phyloP scores from a whole-genome alignment of 1,140 invertebrate species.

The Drosophila insularis region DNA sequence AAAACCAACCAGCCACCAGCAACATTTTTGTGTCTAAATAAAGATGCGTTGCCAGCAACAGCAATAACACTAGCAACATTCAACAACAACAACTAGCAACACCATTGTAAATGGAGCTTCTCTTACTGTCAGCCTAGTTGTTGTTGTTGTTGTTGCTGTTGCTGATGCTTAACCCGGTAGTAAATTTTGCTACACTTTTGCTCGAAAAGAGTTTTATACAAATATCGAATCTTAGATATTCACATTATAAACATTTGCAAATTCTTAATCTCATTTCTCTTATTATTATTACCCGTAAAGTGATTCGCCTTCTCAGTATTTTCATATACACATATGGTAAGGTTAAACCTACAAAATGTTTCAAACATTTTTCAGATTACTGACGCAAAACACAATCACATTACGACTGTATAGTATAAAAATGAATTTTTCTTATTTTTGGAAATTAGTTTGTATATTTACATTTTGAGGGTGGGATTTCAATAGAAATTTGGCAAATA shows the following conservation, averaged over 20 bases:
- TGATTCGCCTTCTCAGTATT: neutral
- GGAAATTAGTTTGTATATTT: too few relatives aligned
- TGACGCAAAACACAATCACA: neutral
- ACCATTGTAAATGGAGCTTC: constrained; percentile 17
- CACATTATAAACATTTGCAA: too few relatives aligned
- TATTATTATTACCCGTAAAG: too few relatives aligned
- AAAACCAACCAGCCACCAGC: constrained; percentile 41
- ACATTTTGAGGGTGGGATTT: too few relatives aligned
- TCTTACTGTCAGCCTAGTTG: neutral
- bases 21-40: constrained; percentile 80
- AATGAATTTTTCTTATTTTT: neutral
- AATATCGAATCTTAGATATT: too few relatives aligned
- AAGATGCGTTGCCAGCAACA: constrained; percentile 68
- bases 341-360: too few relatives aligned
- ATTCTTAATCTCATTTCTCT: too few relatives aligned
- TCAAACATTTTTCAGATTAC: neutral
- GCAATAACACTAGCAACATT: constrained; percentile 50
- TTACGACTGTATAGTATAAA: neutral
- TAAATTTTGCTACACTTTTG: constrained; percentile 14
- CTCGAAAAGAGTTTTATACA: too few relatives aligned
- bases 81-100: constrained; percentile 18
- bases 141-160: neutral
- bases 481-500: too few relatives aligned
- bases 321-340: neutral
- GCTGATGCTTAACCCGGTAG: constrained; percentile 58